These are phyloP conservation scores for Andrena trimmerana DNA, from an alignment of 2,888 invertebrate species.

Conservation along the genomic window DNA sequence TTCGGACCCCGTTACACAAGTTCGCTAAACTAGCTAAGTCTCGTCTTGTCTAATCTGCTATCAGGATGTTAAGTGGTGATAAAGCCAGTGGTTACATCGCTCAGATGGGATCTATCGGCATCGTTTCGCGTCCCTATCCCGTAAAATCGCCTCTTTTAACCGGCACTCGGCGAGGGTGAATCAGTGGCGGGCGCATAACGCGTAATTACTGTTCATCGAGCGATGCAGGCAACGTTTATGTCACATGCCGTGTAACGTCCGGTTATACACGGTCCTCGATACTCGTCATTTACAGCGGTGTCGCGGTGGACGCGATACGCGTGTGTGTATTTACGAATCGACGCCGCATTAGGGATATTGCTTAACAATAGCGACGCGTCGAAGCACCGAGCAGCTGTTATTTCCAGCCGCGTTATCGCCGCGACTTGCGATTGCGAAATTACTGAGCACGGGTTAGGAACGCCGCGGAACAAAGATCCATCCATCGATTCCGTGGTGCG, in stretches of 20 bases:
- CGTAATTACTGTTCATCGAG: constrained; percentile 69
- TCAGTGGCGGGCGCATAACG: constrained; percentile 63
- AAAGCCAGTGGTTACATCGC: background rate
- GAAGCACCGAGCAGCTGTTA: constrained; percentile 52
- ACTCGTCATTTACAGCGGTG: constrained; percentile 54
- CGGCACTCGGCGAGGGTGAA: constrained; percentile 22
- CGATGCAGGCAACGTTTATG: constrained; percentile 56
- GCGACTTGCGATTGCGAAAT: constrained; percentile 40
- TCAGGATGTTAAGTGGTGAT: background rate
- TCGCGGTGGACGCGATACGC: constrained; percentile 25
- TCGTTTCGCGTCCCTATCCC: constrained; percentile 10
- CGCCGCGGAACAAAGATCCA: background rate
- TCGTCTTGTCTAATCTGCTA: background rate
- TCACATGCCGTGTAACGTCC: constrained; percentile 51
- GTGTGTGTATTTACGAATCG: constrained; percentile 58
- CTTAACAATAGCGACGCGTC: constrained; percentile 54
- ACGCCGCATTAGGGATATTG: constrained; percentile 64
- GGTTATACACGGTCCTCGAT: constrained; percentile 55
- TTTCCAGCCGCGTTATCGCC: constrained; percentile 43
- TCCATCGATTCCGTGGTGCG: background rate
- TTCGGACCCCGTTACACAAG: background rate
- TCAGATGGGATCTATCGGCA: background rate
- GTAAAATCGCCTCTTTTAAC: constrained; percentile 30
- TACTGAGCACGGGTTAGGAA: background rate
- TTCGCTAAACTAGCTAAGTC: background rate